Evolutionary conservation across 2,888 invertebrate species (phyloP).

Genomic region (Apodemia hepburni): DNA sequence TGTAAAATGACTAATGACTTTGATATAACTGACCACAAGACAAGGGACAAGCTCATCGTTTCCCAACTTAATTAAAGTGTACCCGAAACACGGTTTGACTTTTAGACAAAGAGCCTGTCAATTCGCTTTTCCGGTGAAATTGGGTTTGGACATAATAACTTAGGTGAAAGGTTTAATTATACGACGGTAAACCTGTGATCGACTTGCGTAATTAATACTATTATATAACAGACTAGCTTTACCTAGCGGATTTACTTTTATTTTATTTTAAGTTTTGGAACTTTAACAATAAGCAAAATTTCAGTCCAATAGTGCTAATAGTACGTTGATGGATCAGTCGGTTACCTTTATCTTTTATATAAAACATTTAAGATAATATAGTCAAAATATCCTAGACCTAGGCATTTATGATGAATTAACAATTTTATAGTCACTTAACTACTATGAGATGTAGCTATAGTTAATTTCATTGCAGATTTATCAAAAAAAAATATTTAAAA

Average conservation of each 20-base stretch:
- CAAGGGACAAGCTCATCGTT: conserved; percentile 54
- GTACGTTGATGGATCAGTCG: too few relatives aligned
- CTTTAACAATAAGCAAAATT: too few relatives aligned
- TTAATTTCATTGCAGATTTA: too few relatives aligned
- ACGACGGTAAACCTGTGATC: conserved; percentile 4
- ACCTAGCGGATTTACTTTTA: neutral
- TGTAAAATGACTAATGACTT: conserved; percentile 61
- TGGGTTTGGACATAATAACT: neutral
- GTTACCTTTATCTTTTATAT: too few relatives aligned
- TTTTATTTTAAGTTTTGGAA: neutral
- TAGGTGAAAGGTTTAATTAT: conserved; percentile 11
- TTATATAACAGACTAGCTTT: neutral
- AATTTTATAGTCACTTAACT: too few relatives aligned
- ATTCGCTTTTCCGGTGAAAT: conserved; percentile 42
- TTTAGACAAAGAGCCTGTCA: conserved; percentile 61
- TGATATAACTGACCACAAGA: conserved; percentile 58
- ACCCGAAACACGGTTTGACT: conserved; percentile 54
- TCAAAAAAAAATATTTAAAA: too few relatives aligned
- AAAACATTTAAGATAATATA: too few relatives aligned
- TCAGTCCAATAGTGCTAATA: too few relatives aligned
- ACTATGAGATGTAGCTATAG: too few relatives aligned
- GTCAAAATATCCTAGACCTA: too few relatives aligned
- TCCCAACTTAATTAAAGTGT: conserved; percentile 63
- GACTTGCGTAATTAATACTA: conserved; percentile 10
- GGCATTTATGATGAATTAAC: too few relatives aligned